These are phyloP conservation scores for Craseonycteris thonglongyai DNA, from an alignment of 2,113 vertebrate genomes.

Conservation along the genomic window DNA sequence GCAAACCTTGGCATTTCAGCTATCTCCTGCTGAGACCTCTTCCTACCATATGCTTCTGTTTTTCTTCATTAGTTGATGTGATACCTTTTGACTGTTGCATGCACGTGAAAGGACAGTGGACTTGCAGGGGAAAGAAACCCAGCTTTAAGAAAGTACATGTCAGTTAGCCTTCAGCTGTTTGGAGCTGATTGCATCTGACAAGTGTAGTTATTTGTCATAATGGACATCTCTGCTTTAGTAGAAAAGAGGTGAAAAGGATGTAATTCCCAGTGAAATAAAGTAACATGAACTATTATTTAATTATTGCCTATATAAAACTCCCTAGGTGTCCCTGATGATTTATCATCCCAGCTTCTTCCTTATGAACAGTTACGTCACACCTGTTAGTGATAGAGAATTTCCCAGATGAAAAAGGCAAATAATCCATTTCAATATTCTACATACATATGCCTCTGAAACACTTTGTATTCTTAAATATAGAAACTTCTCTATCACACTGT, in stretches of 20 bases:
- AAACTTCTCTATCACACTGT: slow-evolving; percentile 12
- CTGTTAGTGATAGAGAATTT: slow-evolving; percentile 66
- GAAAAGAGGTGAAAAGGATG: slow-evolving; percentile 84
- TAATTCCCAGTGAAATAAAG: slow-evolving; percentile 85
- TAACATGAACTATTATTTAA: slow-evolving; percentile 87
- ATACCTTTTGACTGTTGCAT: slow-evolving; percentile 88
- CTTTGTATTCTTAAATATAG: slow-evolving; percentile 55
- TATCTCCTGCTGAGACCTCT: slow-evolving; percentile 82
- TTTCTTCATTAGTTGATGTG: slow-evolving; percentile 86
- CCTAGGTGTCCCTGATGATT: slow-evolving; percentile 76
- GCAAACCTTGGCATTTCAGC: slow-evolving; percentile 78
- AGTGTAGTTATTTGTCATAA: slow-evolving; percentile 90
- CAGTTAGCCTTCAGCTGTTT: slow-evolving; percentile 83
- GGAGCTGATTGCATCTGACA: slow-evolving; percentile 92
- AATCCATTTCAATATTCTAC: background rate
- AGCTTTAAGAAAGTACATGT: slow-evolving; percentile 83
- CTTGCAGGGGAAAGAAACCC: slow-evolving; percentile 80
- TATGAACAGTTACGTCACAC: slow-evolving; percentile 76
- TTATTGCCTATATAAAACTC: slow-evolving; percentile 82
- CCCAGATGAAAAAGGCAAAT: slow-evolving; percentile 21
- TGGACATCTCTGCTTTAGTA: slow-evolving; percentile 86
- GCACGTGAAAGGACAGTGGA: slow-evolving; percentile 86
- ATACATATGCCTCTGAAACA: slow-evolving; percentile 51
- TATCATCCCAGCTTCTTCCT: slow-evolving; percentile 77
- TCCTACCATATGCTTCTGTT: slow-evolving; percentile 88